Base-by-base conservation (phyloP, 2,113 vertebrate species). In the Rhinogobius similis region DNA sequence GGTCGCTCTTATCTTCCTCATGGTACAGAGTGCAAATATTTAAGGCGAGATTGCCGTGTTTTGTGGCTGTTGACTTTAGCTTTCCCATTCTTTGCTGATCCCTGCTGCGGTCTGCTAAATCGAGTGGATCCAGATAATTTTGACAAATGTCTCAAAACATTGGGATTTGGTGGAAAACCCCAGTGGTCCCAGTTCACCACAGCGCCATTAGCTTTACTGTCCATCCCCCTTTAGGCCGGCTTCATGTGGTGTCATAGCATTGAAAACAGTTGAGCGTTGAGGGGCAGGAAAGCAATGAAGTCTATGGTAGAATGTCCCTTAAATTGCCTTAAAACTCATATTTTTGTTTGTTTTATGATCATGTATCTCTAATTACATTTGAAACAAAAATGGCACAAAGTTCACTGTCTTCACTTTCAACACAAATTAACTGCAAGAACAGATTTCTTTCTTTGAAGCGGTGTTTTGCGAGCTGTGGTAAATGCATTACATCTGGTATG, bases 1-100 rank as follows among this genome's bases (percentile, higher is more conserved):
- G 48, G n/a, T 9, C 21, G 52, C 23, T n/a, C 24, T 55, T 55
- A 55, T 55, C 52, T 13, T 55, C 52, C 52, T 26, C 52, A 23
- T 1, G 46, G 20, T 50, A 10, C 46, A 50, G 52, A 27, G 26
- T 9, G 55, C 55, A 58, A 58, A 29, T 27, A 58, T 58, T 58
- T 58, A 58, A 58, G 55, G 5, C 14, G 13, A 58, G 55, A 58
- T 58, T 58, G 55, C 16, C 2, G 14, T 29, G 55, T 29, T 24
- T 58, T 58, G 55, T 29, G 55, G 23, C 6, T 58, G 55, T 58
- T 29, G 55, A 58, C 55, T 58, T 58, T 16, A 29, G 26, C 55
- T 18, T 18, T 32, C 7, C 55, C 55, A 18, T 32, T 58, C 55
- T 55, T 26, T 55, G 52, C 52, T 26, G 52, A 53, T 53, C 52